These are phyloP conservation scores for Poeciliopsis occidentalis DNA, from an alignment of 2,113 vertebrate species.

Conservation along the genomic window DNA sequence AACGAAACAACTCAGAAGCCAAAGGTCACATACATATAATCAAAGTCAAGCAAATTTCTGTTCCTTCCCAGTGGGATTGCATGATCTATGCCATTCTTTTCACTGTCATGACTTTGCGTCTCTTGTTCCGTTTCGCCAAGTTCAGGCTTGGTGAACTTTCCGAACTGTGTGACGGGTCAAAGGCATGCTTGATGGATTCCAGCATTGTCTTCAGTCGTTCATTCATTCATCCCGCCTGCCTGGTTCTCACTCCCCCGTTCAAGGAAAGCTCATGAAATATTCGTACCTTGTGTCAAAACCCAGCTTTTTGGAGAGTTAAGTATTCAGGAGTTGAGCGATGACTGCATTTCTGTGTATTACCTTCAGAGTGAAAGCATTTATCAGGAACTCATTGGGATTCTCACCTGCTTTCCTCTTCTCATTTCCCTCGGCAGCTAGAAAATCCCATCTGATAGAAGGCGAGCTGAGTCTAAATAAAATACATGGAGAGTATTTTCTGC, in stretches of 20 bases:
- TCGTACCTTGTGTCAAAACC: slow-evolving; percentile 9
- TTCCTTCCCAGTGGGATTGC: slow-evolving; percentile 26
- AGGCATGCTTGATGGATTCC: slow-evolving; percentile 15
- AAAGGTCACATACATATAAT: slow-evolving; percentile 44
- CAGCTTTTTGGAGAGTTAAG: slow-evolving; percentile 1
- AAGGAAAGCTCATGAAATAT: slow-evolving; percentile 14
- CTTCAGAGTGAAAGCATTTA: slow-evolving; percentile 23
- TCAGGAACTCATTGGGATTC: slow-evolving; percentile 59
- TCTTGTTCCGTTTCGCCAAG: background rate
- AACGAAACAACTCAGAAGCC: slow-evolving; percentile 54
- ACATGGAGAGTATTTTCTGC: slow-evolving; percentile 22
- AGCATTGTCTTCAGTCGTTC: background rate
- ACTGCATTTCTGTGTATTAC: slow-evolving; percentile 2
- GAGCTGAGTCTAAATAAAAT: slow-evolving; percentile 45
- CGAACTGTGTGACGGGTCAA: slow-evolving; percentile 26
- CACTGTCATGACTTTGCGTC: slow-evolving; percentile 6
- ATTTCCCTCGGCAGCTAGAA: slow-evolving; percentile 41
- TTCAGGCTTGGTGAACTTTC: background rate
- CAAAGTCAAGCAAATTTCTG: slow-evolving; percentile 38
- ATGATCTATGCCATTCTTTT: slow-evolving; percentile 17
- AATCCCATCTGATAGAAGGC: slow-evolving; percentile 51
- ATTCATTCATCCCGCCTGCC: slow-evolving; percentile 19
- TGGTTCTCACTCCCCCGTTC: slow-evolving; percentile 34
- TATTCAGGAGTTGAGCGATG: background rate
- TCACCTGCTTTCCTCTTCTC: slow-evolving; percentile 24